Conservation (phyloP, 1,140 invertebrate species). For the Heliconius nattereri region DNA sequence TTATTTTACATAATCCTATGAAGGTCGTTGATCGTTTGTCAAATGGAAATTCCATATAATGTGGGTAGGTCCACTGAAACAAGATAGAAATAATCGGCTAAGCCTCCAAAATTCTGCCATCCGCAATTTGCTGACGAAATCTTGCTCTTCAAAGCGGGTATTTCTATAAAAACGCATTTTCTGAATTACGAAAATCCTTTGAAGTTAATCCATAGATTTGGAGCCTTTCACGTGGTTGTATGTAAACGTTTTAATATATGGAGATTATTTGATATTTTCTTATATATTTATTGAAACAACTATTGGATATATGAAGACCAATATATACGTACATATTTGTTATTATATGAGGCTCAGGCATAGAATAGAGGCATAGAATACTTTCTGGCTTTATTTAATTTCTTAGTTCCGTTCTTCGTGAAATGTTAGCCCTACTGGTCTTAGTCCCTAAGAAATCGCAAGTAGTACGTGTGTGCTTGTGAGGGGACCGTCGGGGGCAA, state of each 20-base stretch:
- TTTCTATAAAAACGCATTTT: conserved; percentile 77
- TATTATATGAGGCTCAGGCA: too few relatives aligned
- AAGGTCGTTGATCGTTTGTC: conserved; percentile 24
- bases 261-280: not conserved
- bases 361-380: too few relatives aligned
- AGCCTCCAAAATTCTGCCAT: conserved; percentile 55
- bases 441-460: too few relatives aligned
- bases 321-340: too few relatives aligned
- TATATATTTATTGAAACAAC: not conserved
- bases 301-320: too few relatives aligned
- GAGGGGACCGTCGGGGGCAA: too few relatives aligned
- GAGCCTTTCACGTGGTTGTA: conserved; percentile 51
- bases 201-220: conserved; percentile 74
- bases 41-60: conserved; percentile 42
- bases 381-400: too few relatives aligned
- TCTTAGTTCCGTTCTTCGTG: too few relatives aligned
- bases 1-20: conserved; percentile 6
- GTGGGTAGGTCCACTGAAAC: conserved; percentile 45
- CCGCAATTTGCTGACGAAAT: conserved; percentile 65
- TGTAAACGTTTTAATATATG: conserved; percentile 49
- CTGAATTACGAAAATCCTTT: conserved; percentile 67
- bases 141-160: conserved; percentile 65
- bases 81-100: conserved; percentile 55
- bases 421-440: too few relatives aligned
- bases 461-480: too few relatives aligned